Evolutionary conservation across 2,797 vertebrate genomes (phyloP), one percentile per base, ranked within the genome.

Genomic region (Parauchenoglanis ngamensis): DNA sequence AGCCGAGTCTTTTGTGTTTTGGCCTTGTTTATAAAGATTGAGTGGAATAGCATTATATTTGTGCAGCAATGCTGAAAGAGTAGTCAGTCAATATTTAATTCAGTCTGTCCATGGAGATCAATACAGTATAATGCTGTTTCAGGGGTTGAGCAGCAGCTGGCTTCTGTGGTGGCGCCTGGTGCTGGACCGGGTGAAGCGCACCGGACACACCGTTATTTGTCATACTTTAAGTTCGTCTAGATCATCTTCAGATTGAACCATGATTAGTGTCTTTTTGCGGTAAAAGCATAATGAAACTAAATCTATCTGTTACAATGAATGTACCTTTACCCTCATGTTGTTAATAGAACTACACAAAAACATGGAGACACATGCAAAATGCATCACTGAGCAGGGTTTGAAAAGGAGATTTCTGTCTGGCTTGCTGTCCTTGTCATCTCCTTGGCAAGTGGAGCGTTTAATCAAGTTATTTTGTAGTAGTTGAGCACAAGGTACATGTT

Each of bases 11-110:
- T 87, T 87, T 79, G 21, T 44, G 2, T 76, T 87, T 31, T 83
- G 72, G 54, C 78, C 72, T 83, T 83, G 12, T 88, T 90, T 59
- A 83, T 83, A 40, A 75, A 73, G 86, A 86, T 61, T 75, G 73
- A 31, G 52, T 21, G 79, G 75, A 44, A 68, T 59, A 81, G 85
- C 57, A 15, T 81, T 77, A 67, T 73, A 54, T 85, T 83, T 54
- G 78, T 82, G 81, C 84, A 19, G 78, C 67, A 12, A 46, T 15
- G 19, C 87, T 86, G 78, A 80, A 88, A 88, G 88, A 72, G 72
- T 35, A 72, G 83, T 52, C 81, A 73, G 90, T 92, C 92, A 90
- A 93, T 93, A 92, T 91, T 90, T 92, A 91, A 92, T 92, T 92
- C 88, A 25, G 86, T 85, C 75, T 91, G 83, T 90, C 88, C 87